Conservation (phyloP, 2,888 invertebrate species). For the Athripsodes cinereus region DNA sequence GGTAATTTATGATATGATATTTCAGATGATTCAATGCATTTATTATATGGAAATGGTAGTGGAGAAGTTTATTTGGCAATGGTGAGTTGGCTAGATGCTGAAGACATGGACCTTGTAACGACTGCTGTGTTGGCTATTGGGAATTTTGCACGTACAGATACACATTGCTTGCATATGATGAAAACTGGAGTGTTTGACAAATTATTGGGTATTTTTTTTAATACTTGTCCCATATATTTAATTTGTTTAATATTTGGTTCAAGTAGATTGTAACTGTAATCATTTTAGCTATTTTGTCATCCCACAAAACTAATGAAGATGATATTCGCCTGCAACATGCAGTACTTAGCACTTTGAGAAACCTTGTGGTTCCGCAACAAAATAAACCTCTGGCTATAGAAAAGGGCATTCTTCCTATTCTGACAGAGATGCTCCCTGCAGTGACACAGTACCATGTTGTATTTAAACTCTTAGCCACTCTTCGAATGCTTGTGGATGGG, state of each 20-base stretch:
- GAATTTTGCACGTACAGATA: constrained; percentile 84
- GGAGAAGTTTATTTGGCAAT: constrained; percentile 65
- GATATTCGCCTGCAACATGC: constrained; percentile 67
- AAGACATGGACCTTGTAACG: constrained; percentile 69
- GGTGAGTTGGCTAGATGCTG: constrained; percentile 70
- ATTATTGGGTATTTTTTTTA: constrained; percentile 49
- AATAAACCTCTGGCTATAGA: constrained; percentile 71
- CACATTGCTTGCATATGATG: constrained; percentile 79
- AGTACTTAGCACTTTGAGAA: constrained; percentile 69
- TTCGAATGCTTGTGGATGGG: constrained; percentile 82
- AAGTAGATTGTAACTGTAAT: background rate
- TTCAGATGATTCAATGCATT: constrained; percentile 80
- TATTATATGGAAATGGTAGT: constrained; percentile 69
- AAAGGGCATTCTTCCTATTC: constrained; percentile 50
- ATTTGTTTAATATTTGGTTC: background rate
- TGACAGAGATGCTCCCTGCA: constrained; percentile 64
- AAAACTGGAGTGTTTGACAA: constrained; percentile 69
- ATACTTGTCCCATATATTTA: too few relatives aligned
- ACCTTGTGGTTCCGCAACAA: constrained; percentile 63
- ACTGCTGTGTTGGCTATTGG: constrained; percentile 81
- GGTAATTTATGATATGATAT: constrained; percentile 13
- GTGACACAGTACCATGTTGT: constrained; percentile 72
- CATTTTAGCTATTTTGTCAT: constrained; percentile 39
- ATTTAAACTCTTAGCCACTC: constrained; percentile 78
- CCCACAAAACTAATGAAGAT: constrained; percentile 53